Evolutionary conservation across 37 sponge, comb jelly and placozoan genomes (phyloP), one percentile per base, ranked within the genome.

Genomic region (Eunapius fragilis): DNA sequence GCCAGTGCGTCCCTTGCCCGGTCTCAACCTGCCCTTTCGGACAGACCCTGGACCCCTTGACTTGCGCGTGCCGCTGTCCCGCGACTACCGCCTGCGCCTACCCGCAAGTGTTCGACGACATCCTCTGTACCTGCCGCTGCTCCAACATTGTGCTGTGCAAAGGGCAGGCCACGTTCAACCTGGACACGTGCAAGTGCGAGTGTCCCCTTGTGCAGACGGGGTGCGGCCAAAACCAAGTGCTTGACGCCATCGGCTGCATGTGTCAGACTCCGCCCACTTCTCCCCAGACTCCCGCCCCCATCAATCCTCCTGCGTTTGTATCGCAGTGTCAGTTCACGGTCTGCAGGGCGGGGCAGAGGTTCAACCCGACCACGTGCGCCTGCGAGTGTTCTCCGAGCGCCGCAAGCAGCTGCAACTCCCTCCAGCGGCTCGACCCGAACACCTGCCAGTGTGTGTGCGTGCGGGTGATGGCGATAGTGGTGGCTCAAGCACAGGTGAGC

Each of bases 41-140:
- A 28, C 80, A 25, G 77, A 41, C 70, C 12, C 50, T 75, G 24
- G 38, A 89, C 9, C 71, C 11, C 1, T 69, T 41, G 47, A 85
- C 82, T 34, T 90, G 90, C 75, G 48, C 75, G 70, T 90, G 90
- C 75, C 76, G 85, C 33, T 89, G 89, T 70, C 82, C 82, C 25
- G 28, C 31, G 25, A 69, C 68, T 26, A 30, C 69, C 14, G 37
- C 24, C 9, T 90, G 90, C 35, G 49, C 74, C 9, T 31, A 37
- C 19, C 80, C 84, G 41, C 84, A 79, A 58, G 70, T 41, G n/a
- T 88, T 76, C 27, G 36, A 33, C 30, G 58, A 77, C 6, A 37
- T 26, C 19, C 37, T 25, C 7, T 88, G 88, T 68, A 74, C 75
- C 11, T 87, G 87, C 73, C 75, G 80, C 2, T 87, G 87, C 76